Evolutionary conservation across 2,797 vertebrate genomes (phyloP).

Genomic region (Tadarida brasiliensis): DNA sequence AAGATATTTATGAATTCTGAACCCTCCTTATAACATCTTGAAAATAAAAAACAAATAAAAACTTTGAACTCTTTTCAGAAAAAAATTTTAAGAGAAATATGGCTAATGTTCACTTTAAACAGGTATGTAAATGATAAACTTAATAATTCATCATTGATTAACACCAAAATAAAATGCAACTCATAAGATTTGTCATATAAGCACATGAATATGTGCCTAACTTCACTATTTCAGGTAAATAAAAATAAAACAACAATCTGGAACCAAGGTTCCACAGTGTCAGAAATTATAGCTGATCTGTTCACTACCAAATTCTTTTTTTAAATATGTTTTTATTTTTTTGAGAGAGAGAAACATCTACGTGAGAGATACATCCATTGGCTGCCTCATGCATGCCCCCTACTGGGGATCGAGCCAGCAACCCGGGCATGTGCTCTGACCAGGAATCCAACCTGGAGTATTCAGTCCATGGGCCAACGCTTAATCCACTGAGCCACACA

Average conservation of each 20-base stretch:
- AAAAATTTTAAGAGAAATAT: neutral
- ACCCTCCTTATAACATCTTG: neutral
- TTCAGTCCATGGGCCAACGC: too few relatives aligned
- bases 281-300: neutral
- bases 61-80: neutral
- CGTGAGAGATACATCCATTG: too few relatives aligned
- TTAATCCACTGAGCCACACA: too few relatives aligned
- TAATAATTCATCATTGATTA: conserved; percentile 3
- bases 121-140: neutral
- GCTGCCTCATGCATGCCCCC: too few relatives aligned
- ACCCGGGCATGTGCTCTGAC: too few relatives aligned
- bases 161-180: neutral
- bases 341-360: too few relatives aligned
- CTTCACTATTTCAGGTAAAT: neutral
- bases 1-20: neutral
- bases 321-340: too few relatives aligned
- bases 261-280: neutral
- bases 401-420: too few relatives aligned
- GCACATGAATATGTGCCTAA: neutral
- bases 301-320: neutral
- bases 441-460: too few relatives aligned
- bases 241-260: neutral
- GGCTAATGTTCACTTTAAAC: neutral
- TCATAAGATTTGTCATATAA: neutral
- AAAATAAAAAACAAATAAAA: conserved; percentile 23